These are phyloP conservation scores for Diplazon laetatorius DNA, from an alignment of 2,888 invertebrate genomes.

Conservation along the genomic window DNA sequence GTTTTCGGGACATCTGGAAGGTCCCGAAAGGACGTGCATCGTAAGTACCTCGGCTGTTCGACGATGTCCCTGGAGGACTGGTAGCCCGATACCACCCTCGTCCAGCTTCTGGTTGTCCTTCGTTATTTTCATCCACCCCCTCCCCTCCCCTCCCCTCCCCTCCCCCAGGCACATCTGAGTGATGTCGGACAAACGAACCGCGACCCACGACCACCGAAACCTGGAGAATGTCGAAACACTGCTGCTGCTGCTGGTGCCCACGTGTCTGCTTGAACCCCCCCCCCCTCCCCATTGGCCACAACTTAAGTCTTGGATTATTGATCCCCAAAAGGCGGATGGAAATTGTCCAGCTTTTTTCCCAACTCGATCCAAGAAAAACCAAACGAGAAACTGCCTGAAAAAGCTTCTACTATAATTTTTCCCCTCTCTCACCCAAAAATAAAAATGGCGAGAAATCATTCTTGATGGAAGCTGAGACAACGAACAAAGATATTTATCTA, in stretches of 20 bases:
- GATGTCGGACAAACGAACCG: conserved; percentile 40
- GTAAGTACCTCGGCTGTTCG: conserved; percentile 22
- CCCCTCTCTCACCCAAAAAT: too few species aligned
- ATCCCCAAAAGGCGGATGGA: background rate
- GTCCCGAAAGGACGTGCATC: conserved; percentile 12
- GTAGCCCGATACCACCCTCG: conserved; percentile 2
- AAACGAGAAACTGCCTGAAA: too few species aligned
- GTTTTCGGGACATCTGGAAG: conserved; percentile 42
- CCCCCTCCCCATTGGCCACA: too few species aligned
- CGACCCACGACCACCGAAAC: conserved; percentile 19
- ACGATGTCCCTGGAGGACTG: conserved; percentile 40
- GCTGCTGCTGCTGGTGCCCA: conserved; percentile 13
- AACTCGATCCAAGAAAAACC: too few species aligned
- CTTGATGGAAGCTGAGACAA: too few species aligned
- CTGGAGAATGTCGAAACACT: conserved; percentile 10
- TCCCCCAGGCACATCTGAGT: too few species aligned
- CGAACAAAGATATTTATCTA: too few species aligned
- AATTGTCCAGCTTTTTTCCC: too few species aligned
- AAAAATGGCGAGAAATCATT: too few species aligned
- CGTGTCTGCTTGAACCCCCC: background rate
- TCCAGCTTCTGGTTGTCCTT: conserved; percentile 37
- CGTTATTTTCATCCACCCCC: conserved; percentile 40
- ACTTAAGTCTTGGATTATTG: conserved; percentile 11
- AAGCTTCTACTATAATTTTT: too few species aligned
- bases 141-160: too few species aligned